These are phyloP conservation scores for Listronotus oregonensis DNA, from an alignment of 1,140 invertebrate genomes.

Conservation along the genomic window DNA sequence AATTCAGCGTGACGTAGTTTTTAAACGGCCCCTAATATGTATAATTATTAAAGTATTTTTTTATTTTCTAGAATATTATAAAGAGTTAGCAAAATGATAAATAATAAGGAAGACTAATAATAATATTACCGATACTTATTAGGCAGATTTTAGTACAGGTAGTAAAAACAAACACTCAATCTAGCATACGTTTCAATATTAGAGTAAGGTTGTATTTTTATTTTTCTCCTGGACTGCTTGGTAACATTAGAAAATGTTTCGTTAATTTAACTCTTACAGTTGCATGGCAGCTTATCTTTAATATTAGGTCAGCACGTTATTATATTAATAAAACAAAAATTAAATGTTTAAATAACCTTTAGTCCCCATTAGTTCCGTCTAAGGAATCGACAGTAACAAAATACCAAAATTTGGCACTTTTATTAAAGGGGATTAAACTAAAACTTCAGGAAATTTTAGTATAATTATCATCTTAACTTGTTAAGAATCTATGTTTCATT, in stretches of 20 bases:
- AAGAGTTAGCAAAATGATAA: no score
- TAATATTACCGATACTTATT: not conserved
- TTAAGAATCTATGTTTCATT: constrained; percentile 53
- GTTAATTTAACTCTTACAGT: constrained; percentile 11
- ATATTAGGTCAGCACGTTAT: no score
- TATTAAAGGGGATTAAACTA: constrained; percentile 37
- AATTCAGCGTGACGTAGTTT: no score
- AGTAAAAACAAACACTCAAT: constrained; percentile 17
- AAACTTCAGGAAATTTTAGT: constrained; percentile 35
- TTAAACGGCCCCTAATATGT: no score
- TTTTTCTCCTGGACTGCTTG: constrained; percentile 36
- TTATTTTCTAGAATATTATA: no score
- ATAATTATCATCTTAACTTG: constrained; percentile 48
- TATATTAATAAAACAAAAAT: constrained; percentile 4
- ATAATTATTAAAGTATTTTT: no score
- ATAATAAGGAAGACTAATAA: no score
- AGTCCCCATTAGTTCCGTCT: constrained; percentile 21
- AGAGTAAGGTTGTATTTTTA: not conserved
- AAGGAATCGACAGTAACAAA: constrained; percentile 18
- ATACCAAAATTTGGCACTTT: constrained; percentile 48
- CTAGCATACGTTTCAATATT: constrained; percentile 12
- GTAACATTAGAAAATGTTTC: constrained; percentile 22
- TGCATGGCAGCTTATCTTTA: no score
- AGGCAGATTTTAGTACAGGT: constrained; percentile 21
- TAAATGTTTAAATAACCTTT: constrained; percentile 25